Evolutionary conservation across 37 sponge, comb jelly and placozoan species (phyloP).

Genomic region (Oopsacas minuta): DNA sequence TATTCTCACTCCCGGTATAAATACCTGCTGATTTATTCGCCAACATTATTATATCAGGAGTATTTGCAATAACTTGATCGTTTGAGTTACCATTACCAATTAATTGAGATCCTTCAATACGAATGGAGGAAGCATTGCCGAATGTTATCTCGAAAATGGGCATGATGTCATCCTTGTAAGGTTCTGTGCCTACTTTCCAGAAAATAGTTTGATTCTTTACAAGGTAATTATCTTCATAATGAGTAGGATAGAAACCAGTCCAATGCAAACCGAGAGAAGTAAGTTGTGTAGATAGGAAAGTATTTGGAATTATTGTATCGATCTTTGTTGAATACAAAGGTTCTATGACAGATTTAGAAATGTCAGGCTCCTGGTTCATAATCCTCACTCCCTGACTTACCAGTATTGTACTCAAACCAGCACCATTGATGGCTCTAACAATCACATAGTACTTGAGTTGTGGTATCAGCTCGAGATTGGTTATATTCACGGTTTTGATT

Average conservation of each 20-base stretch:
- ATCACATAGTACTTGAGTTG: neutral
- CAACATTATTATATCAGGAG: neutral
- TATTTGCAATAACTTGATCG: neutral
- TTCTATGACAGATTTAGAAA: neutral
- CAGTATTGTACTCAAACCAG: neutral
- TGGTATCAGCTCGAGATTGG: neutral
- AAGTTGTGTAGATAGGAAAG: neutral
- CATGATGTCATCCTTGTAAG: neutral
- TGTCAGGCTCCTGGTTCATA: neutral
- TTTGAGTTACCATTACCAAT: neutral
- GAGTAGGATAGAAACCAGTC: neutral
- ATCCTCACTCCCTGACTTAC: neutral
- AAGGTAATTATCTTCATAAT: neutral
- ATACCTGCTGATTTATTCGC: neutral
- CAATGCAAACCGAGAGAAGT: neutral
- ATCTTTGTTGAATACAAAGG: neutral
- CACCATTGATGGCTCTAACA: neutral
- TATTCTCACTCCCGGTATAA: neutral
- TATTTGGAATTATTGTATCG: neutral
- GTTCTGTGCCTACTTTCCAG: neutral
- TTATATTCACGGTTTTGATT: neutral
- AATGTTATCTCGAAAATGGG: neutral
- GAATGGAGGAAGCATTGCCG: neutral
- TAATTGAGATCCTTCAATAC: neutral
- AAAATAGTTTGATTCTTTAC: neutral